phyloP scores from a whole-genome alignment of 1,140 invertebrate genomes.

The Solen grandis region DNA sequence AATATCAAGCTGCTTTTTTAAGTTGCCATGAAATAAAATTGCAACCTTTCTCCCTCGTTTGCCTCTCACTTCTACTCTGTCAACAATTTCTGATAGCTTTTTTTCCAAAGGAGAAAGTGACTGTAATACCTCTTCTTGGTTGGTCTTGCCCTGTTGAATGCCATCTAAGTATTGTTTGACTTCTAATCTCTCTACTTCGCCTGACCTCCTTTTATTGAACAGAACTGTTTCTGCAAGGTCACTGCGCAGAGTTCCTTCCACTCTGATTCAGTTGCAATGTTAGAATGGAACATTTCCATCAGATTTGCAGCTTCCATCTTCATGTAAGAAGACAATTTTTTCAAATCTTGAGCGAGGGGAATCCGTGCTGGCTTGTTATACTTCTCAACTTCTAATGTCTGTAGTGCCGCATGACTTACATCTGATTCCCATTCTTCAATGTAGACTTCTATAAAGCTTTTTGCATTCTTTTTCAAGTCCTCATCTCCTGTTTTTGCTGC shows the following conservation, averaged over 20 bases:
- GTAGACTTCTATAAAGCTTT: constrained; percentile 11
- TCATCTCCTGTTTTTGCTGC: neutral
- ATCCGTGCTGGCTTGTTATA: constrained; percentile 10
- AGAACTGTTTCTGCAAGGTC: neutral
- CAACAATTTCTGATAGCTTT: constrained; percentile 15
- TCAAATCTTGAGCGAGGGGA: constrained; percentile 28
- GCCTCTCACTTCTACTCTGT: constrained; percentile 22
- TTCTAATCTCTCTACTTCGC: constrained; percentile 1
- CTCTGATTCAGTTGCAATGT: neutral
- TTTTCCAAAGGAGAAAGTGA: constrained; percentile 6
- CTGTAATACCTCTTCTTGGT: neutral
- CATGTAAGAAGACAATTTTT: neutral
- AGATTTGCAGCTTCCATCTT: neutral
- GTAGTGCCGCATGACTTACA: constrained; percentile 10
- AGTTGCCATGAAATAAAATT: neutral
- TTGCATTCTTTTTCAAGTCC: neutral
- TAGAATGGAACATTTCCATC: no score
- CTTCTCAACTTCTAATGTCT: constrained; percentile 7
- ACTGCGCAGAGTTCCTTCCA: constrained; percentile 16
- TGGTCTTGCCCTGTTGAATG: neutral
- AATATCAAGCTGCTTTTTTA: neutral
- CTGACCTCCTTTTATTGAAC: constrained; percentile 13
- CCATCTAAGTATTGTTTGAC: constrained; percentile 12
- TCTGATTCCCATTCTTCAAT: constrained; percentile 17
- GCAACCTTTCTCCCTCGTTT: constrained; percentile 5